Conservation (phyloP, 2,797 vertebrate species). For the Carduelis carduelis region DNA sequence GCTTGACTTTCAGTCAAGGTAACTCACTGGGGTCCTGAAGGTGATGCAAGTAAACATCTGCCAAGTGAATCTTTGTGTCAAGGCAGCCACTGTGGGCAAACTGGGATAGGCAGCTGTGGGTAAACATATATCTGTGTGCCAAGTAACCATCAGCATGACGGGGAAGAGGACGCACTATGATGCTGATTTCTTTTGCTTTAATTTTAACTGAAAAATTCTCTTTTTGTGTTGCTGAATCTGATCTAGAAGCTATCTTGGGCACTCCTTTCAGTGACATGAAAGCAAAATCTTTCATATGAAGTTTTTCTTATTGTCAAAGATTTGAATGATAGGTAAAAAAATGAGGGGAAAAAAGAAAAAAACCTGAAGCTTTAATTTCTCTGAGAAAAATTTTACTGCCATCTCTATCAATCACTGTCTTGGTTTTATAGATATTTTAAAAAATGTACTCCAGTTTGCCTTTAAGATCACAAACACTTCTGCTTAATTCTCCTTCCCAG, state of each 20-base stretch:
- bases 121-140: slow-evolving; percentile 22
- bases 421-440: background rate
- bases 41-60: slow-evolving; percentile 59
- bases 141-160: background rate
- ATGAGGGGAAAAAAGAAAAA: background rate
- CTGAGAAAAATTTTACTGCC: background rate
- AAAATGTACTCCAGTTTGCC: background rate
- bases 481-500: background rate
- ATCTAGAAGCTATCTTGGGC: background rate
- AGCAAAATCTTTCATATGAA: background rate
- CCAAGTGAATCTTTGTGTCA: slow-evolving; percentile 47
- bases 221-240: background rate
- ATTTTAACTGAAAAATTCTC: background rate
- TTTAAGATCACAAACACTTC: background rate
- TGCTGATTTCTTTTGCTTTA: background rate
- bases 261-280: background rate
- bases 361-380: background rate
- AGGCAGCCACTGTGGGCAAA: slow-evolving; percentile 26
- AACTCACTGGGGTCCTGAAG: slow-evolving; percentile 47
- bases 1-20: slow-evolving; percentile 60
- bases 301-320: background rate
- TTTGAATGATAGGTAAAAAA: background rate
- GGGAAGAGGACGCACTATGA: background rate
- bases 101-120: background rate
- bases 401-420: background rate